These are phyloP conservation scores for Falco punctatus DNA, from an alignment of 2,113 vertebrate genomes.

Conservation along the genomic window DNA sequence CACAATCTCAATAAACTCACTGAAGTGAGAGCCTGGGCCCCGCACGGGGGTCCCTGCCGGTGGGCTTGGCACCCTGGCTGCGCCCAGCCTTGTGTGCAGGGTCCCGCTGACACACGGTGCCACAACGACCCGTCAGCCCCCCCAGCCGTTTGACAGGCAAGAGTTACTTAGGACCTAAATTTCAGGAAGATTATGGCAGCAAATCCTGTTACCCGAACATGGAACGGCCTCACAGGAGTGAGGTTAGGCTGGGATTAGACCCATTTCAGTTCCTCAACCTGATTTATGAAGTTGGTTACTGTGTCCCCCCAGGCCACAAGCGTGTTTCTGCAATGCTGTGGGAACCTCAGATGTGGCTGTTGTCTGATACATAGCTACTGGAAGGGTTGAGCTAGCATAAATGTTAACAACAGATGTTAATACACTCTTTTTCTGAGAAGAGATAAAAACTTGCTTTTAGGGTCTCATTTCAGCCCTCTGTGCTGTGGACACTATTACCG, in stretches of 20 bases:
- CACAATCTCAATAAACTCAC: neutral
- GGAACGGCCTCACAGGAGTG: fast-evolving
- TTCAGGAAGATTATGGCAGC: neutral
- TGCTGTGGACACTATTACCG: neutral
- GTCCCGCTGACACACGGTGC: neutral
- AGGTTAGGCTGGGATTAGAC: neutral
- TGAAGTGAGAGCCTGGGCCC: neutral
- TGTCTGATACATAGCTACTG: too few relatives aligned
- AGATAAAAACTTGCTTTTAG: neutral
- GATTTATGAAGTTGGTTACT: neutral
- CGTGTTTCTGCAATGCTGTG: neutral
- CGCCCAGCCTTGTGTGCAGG: fast-evolving
- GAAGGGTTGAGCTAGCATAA: neutral
- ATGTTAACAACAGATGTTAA: neutral
- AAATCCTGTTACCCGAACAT: neutral
- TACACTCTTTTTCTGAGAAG: neutral
- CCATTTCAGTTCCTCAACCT: neutral
- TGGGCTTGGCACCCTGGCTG: neutral
- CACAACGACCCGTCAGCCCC: neutral
- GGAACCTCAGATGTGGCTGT: neutral
- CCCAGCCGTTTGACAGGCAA: neutral
- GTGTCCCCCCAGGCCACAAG: neutral
- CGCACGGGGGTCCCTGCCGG: fast-evolving
- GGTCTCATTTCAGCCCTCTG: neutral
- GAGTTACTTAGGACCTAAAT: neutral